Percentiles rank a stretch among this genome's conserved stretches.
Conservation (phyloP, 2,888 invertebrate species). For the Maniola hyperantus region DNA sequence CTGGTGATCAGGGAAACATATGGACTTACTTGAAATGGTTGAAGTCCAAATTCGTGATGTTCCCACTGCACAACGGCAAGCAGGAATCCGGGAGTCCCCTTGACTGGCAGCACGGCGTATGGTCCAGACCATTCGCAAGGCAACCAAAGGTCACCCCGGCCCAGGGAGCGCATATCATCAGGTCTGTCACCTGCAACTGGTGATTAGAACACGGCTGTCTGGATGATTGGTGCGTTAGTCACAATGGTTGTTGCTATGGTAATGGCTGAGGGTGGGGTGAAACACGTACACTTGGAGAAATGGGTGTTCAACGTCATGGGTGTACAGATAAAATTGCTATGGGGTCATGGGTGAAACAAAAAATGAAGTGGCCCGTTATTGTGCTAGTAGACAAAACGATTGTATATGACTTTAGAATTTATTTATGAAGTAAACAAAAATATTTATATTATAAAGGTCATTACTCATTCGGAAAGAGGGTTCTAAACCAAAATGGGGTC, state of each 20-base stretch:
- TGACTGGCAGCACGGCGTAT: conserved; percentile 90
- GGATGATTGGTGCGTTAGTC: conserved; percentile 69
- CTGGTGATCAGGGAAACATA: neutral
- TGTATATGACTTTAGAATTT: too few relatives aligned
- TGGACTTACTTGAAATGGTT: conserved; percentile 90
- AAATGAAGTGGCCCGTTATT: neutral
- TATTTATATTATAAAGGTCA: neutral
- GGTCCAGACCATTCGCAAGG: conserved; percentile 90
- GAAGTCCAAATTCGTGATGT: conserved; percentile 89
- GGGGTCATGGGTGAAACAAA: neutral
- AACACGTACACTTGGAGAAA: neutral
- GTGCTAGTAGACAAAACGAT: neutral
- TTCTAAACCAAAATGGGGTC: too few relatives aligned
- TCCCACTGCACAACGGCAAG: conserved; percentile 90
- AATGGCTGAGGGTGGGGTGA: conserved; percentile 13
- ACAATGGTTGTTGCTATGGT: conserved; percentile 47
- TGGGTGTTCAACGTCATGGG: neutral
- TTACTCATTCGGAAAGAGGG: too few relatives aligned
- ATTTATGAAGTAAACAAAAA: neutral
- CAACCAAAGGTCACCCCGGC: conserved; percentile 91
- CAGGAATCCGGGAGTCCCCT: conserved; percentile 89
- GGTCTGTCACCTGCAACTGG: conserved; percentile 87
- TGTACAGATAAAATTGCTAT: neutral
- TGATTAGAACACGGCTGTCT: conserved; percentile 56
- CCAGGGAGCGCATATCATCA: conserved; percentile 96